Base-by-base conservation (phyloP, 2,797 vertebrate species). In the Pangasius macronema region DNA sequence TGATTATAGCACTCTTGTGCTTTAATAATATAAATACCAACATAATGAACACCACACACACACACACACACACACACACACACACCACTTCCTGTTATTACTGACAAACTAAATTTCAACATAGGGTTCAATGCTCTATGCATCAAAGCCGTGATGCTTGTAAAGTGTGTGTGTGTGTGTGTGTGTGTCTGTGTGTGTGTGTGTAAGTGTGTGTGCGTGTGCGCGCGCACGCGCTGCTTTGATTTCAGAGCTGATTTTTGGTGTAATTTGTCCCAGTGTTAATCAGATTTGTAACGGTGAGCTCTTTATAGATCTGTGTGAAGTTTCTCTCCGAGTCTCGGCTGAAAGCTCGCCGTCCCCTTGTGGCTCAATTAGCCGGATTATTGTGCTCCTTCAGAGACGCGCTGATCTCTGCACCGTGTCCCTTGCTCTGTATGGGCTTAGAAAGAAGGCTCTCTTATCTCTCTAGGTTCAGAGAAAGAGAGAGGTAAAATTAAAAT, bases 291-390 rank as follows among this genome's bases (percentile, higher is more conserved):
- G 95, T 94, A 92, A 89, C 92, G 90, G 87, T 70, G 85, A 84
- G 81, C 79, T 86, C 90, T 90, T 91, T 89, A 89, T 89, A 88
- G 93, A 86, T 89, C 89, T 92, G 84, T 95, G 92, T 95, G 95
- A 95, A 91, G 93, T 94, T 93, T 67, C 89, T 89, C 81, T 84
- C 33, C 33, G 83, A 86, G 94, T 96, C 95, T 94, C 92, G 95
- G 89, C 94, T 95, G 96, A 96, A 96, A 95, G 95, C 90, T 94
- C 93, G 10, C 90, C 91, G 30, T 93, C 97, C 98, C 98, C 98
- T 92, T 82, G 97, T 96, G 98, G 95, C 96, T 97, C 97, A 98
- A 98, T 99, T 99, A 98, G 97, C 94, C 90, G 96, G 97, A 99
- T 99, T 99, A 98, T 98, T 97, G 97, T 96, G 95, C 94, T 97